Evolutionary conservation across 2,797 vertebrate genomes (phyloP).

Genomic region (Sitta carolinensis): DNA sequence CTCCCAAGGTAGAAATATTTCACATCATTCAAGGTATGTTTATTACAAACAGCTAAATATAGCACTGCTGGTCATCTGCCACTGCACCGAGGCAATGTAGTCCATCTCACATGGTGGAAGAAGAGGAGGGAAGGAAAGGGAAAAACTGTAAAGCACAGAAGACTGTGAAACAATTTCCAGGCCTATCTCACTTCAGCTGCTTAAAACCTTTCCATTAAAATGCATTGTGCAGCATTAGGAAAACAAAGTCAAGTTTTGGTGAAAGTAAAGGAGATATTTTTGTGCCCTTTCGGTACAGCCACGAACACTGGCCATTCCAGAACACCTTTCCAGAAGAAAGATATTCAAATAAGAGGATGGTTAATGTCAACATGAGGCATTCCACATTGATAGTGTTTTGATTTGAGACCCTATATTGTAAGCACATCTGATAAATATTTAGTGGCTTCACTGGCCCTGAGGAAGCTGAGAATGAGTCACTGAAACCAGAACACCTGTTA

Average conservation of each 20-base stretch:
- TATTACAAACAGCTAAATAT: not conserved
- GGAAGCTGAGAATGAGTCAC: slow-evolving; percentile 12
- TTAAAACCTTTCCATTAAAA: not conserved
- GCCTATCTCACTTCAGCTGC: not conserved
- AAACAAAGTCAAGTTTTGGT: not conserved
- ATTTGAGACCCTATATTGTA: not conserved
- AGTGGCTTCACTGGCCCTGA: not conserved
- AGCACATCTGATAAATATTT: not conserved
- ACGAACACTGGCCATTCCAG: not conserved
- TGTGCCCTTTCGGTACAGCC: not conserved
- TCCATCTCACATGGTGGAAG: not conserved
- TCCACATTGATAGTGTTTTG: not conserved
- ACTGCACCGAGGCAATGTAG: not conserved
- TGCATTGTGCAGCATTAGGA: not conserved
- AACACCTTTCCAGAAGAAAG: not conserved
- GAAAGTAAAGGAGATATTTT: not conserved
- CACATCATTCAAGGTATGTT: not conserved
- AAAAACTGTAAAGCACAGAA: not conserved
- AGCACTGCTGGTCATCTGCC: not conserved
- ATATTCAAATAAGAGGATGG: not conserved
- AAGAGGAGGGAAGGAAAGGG: not conserved
- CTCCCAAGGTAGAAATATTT: not conserved
- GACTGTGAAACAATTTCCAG: not conserved
- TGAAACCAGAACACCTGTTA: slow-evolving; percentile 2
- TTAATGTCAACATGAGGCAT: not conserved